Conservation (phyloP, 1,140 invertebrate species). For the Coenobita brevimanus region DNA sequence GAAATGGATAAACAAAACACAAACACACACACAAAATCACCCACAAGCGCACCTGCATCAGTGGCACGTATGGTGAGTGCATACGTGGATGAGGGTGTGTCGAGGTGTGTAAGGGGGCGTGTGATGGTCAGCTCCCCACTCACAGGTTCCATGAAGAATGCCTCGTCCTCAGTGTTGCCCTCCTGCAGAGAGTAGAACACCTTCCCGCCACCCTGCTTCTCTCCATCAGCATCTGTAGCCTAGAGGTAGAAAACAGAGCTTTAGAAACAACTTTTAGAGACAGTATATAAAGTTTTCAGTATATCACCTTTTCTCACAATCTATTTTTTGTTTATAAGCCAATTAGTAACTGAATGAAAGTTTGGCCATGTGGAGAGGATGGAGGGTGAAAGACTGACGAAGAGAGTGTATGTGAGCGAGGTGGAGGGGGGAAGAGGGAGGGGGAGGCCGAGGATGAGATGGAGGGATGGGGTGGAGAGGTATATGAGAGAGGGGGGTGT, state of each 20-base stretch:
- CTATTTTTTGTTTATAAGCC: no score
- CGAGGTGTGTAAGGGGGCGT: conserved; percentile 73
- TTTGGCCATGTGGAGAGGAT: no score
- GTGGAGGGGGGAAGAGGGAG: no score
- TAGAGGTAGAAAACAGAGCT: not conserved
- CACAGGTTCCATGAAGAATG: conserved; percentile 79
- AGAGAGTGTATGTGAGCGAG: no score
- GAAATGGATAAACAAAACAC: not conserved
- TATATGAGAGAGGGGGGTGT: no score
- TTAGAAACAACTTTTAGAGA: no score
- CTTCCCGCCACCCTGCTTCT: conserved; percentile 80
- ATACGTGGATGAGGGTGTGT: conserved; percentile 69
- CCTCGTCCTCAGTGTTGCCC: conserved; percentile 78
- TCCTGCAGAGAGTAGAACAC: conserved; percentile 81
- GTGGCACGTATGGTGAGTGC: conserved; percentile 72
- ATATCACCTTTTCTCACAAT: no score
- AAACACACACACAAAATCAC: not conserved
- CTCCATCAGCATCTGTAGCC: conserved; percentile 82
- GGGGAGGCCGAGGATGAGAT: no score
- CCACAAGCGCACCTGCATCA: conserved; percentile 70
- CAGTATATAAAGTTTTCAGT: no score
- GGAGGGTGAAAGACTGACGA: no score
- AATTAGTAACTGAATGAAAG: no score
- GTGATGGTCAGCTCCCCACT: conserved; percentile 81
- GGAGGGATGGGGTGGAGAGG: no score